Evolutionary conservation across 1,140 invertebrate genomes (phyloP).

Genomic region (Drosophila nigrodunni): DNA sequence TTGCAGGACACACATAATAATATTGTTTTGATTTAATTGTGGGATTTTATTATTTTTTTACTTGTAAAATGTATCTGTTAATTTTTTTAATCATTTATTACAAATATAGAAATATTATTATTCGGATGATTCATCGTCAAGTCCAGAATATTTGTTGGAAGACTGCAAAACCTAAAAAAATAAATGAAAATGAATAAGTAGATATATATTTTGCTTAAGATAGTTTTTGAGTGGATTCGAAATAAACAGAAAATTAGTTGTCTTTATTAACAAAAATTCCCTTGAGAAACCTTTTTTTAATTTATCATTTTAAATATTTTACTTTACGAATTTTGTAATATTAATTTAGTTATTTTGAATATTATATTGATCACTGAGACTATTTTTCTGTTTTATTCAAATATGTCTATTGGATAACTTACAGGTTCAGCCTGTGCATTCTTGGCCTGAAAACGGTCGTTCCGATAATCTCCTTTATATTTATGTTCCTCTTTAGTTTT

Average conservation of each 20-base stretch:
- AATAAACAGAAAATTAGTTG: too few species aligned
- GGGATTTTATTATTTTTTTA: conserved; percentile 42
- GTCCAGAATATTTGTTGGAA: conserved; percentile 79
- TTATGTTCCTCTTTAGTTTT: conserved; percentile 59
- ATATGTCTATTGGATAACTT: conserved; percentile 34
- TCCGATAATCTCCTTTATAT: conserved; percentile 47
- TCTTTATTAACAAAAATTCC: too few species aligned
- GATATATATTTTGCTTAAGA: not conserved
- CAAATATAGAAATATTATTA: conserved; percentile 70
- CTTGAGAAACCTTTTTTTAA: not conserved
- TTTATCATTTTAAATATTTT: not conserved
- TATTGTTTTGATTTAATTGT: conserved; percentile 35
- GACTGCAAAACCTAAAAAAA: conserved; percentile 64
- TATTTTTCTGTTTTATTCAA: too few species aligned
- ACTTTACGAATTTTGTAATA: too few species aligned
- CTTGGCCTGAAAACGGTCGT: conserved; percentile 60
- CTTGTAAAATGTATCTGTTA: conserved; percentile 57
- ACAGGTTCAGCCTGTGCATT: conserved; percentile 52
- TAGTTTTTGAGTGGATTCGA: not conserved
- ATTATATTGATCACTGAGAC: too few species aligned
- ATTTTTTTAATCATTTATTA: conserved; percentile 64
- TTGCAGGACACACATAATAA: not conserved
- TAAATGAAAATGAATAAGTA: conserved; percentile 10
- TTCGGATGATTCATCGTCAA: conserved; percentile 75
- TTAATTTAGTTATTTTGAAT: too few species aligned